A percentile compares a stretch with the other conserved stretches of the same genome.
phyloP scores from a whole-genome alignment of 2,797 vertebrate species.

The Bryconaethiops microstoma region DNA sequence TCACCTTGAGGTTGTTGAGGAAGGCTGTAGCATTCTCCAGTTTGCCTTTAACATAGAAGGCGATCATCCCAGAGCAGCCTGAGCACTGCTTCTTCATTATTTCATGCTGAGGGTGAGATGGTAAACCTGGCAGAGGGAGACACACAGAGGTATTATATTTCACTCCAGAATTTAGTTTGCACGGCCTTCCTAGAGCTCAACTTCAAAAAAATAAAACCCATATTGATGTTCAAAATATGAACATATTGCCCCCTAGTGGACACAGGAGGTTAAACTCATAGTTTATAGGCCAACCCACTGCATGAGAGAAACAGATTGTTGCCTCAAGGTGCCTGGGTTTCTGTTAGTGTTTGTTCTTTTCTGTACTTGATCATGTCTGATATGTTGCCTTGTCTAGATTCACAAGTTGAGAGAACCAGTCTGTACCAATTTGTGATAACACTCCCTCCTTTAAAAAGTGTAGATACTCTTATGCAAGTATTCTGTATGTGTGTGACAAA shows the following conservation, averaged over 20 bases:
- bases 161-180: background rate
- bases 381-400: background rate
- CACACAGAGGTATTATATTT: background rate
- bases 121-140: conserved; percentile 78
- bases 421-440: background rate
- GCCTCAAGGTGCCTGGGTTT: background rate
- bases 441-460: background rate
- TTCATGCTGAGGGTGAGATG: conserved; percentile 89
- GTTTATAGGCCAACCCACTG: background rate
- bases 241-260: conserved; percentile 12
- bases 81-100: conserved; percentile 86
- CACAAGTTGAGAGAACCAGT: background rate
- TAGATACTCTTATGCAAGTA: too few species aligned
- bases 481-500: too few species aligned
- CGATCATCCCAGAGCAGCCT: conserved; percentile 88
- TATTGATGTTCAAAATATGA: background rate
- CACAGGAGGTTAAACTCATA: background rate
- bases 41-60: conserved; percentile 89
- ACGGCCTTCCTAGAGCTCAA: background rate
- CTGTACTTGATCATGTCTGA: background rate
- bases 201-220: background rate
- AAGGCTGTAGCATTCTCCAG: conserved; percentile 81
- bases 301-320: background rate
- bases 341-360: background rate
- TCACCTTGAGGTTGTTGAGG: conserved; percentile 89